These are phyloP conservation scores for Chlorodrepanis virens DNA, from an alignment of 2,113 vertebrate species.

Conservation along the genomic window DNA sequence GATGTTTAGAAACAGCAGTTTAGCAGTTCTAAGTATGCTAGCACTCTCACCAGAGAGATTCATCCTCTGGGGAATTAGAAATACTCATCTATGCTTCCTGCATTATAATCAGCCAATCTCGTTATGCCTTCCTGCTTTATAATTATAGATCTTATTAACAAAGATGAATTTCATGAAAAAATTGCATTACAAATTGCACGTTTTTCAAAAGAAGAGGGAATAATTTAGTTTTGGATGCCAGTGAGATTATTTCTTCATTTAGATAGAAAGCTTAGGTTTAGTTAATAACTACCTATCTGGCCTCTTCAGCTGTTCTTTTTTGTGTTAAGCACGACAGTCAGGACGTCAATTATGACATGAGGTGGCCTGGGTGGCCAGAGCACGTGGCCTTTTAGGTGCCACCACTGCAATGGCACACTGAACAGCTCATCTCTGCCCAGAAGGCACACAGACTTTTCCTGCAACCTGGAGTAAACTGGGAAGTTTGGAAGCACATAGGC, in stretches of 20 bases:
- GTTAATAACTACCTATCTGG: not conserved
- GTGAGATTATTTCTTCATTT: slow-evolving; percentile 3
- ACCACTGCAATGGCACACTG: not conserved
- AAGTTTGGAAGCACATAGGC: not conserved
- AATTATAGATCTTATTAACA: slow-evolving; percentile 67
- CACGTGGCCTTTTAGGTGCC: not conserved
- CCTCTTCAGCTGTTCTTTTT: not conserved
- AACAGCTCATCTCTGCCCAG: not conserved
- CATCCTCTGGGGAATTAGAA: slow-evolving; percentile 5
- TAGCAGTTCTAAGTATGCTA: not conserved
- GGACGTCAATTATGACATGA: not conserved
- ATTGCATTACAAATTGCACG: slow-evolving; percentile 23
- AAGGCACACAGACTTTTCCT: not conserved
- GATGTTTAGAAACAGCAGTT: slow-evolving; percentile 33
- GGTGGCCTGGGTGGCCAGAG: not conserved
- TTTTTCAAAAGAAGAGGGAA: slow-evolving; percentile 19
- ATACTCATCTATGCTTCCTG: slow-evolving; percentile 1
- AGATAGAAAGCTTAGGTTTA: not conserved
- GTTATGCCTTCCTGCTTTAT: slow-evolving; percentile 59
- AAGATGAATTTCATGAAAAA: slow-evolving; percentile 47
- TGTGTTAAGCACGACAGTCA: not conserved
- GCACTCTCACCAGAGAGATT: not conserved
- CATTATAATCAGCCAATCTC: slow-evolving; percentile 45
- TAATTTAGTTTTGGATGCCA: not conserved
- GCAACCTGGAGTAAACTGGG: not conserved